Base-by-base conservation (phyloP, 1,140 invertebrate genomes). In the Saccostrea glomerata region DNA sequence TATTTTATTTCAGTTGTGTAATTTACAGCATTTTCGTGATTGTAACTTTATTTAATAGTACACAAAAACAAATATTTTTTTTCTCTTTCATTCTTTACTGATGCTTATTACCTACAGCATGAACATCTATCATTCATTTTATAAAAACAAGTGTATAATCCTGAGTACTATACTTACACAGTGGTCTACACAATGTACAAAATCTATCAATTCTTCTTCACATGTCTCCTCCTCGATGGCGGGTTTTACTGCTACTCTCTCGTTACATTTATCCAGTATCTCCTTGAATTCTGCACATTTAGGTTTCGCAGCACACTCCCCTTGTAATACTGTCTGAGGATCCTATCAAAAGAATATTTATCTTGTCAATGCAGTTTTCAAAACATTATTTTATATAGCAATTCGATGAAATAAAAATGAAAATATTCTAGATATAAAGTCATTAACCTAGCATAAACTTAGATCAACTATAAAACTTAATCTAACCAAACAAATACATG, bases 171-270 rank as follows among this genome's bases (percentile, higher is more conserved):
- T 77, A 77, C 70, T 77, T 36, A 77, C 70, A 77, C 70, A 77
- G 25, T 77, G 70, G 25, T 77, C 70, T 36, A 77, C 70, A 77
- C 70, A 77, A 77, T 77, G 25, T 25, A 77, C 70, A 77, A 15
- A 77, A 77, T 77, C 70, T 77, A 77, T 77, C 70, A 77, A 77
- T 77, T 77, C 70, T 25, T 77, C 70, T 36, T 77, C 70, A 36
- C 70, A 77, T 4, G 70, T 77, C 30, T 77, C 70, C 25, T 77
- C 70, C 25, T 77, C 70, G 25, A 77, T 77, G 23, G 70, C 70
- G 30, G 70, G 70, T 13, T 77, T 77, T 12, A 77, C 70, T 36
- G 70, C 25, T 77, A 77, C 70, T 11, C 70, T 77, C 30, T 77
- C 70, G 36, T 77, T 77, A 30, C 70, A 77, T 17, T 77, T 77